phyloP scores from a whole-genome alignment of 2,113 vertebrate genomes.

The Platysteira castanea region DNA sequence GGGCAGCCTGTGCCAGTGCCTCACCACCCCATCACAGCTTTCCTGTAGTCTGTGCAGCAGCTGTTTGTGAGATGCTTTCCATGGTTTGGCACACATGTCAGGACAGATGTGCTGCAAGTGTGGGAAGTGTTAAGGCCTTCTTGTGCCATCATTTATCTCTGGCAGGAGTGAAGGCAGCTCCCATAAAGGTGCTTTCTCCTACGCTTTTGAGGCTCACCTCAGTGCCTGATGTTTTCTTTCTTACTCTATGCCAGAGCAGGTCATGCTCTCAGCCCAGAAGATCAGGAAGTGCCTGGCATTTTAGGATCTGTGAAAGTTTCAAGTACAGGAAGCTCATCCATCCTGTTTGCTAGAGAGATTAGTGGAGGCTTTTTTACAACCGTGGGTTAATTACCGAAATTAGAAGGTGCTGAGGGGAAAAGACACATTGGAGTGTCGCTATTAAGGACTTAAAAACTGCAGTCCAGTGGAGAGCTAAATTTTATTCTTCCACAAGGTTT shows the following conservation, averaged over 20 bases:
- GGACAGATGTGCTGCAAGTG: not conserved
- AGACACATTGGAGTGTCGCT: not conserved
- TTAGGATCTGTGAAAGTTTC: not conserved
- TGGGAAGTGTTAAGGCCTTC: not conserved
- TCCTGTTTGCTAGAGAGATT: not conserved
- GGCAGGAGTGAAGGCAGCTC: not conserved
- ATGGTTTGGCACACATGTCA: not conserved
- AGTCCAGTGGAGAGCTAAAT: not conserved
- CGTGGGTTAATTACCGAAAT: not conserved
- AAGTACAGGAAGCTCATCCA: not conserved
- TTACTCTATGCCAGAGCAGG: not conserved
- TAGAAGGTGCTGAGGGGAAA: not conserved
- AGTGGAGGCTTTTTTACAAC: not conserved
- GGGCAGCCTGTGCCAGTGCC: not conserved
- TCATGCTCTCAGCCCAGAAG: not conserved
- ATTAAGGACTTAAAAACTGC: not conserved
- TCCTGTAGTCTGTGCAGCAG: not conserved
- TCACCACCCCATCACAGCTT: not conserved
- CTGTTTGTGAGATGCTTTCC: not conserved
- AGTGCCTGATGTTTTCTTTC: accelerated
- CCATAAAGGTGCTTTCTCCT: not conserved
- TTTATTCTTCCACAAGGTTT: not conserved
- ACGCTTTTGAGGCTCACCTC: not conserved
- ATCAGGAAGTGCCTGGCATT: not conserved
- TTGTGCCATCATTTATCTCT: not conserved